Percentiles rank a stretch among this genome's conserved stretches.
Evolutionary conservation across 2,113 vertebrate genomes (phyloP).

Genomic region (Nycticebus coucang): DNA sequence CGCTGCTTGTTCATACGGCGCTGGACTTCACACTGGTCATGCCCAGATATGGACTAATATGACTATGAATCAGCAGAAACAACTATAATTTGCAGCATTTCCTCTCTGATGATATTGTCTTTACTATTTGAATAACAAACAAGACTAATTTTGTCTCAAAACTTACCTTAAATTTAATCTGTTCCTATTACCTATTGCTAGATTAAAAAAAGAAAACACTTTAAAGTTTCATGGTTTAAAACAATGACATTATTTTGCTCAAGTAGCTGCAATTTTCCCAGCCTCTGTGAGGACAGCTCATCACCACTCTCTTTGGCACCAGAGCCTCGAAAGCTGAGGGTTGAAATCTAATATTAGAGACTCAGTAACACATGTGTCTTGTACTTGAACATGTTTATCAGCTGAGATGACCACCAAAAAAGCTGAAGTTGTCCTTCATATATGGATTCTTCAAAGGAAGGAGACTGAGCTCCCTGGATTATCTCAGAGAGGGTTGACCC

Average conservation of each 20-base stretch:
- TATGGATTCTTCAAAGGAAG: background rate
- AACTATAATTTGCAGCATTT: background rate
- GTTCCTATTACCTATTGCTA: background rate
- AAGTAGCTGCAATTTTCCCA: background rate
- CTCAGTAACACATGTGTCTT: background rate
- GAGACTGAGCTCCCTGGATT: background rate
- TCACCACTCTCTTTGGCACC: background rate
- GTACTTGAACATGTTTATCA: background rate
- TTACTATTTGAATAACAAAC: background rate
- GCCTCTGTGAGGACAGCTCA: background rate
- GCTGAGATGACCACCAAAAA: background rate
- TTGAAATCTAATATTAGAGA: background rate
- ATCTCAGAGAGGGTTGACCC: background rate
- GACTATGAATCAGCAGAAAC: background rate
- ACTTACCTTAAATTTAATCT: background rate
- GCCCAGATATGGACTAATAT: background rate
- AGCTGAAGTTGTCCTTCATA: background rate
- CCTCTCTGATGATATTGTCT: background rate
- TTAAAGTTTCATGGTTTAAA: background rate
- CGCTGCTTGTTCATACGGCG: background rate
- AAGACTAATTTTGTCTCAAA: background rate
- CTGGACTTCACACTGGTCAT: background rate
- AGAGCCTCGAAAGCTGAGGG: background rate
- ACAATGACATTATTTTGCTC: background rate
- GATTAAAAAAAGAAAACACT: background rate